Evolutionary conservation across 1,140 invertebrate species (phyloP).

Genomic region (Zaprionus africanus): DNA sequence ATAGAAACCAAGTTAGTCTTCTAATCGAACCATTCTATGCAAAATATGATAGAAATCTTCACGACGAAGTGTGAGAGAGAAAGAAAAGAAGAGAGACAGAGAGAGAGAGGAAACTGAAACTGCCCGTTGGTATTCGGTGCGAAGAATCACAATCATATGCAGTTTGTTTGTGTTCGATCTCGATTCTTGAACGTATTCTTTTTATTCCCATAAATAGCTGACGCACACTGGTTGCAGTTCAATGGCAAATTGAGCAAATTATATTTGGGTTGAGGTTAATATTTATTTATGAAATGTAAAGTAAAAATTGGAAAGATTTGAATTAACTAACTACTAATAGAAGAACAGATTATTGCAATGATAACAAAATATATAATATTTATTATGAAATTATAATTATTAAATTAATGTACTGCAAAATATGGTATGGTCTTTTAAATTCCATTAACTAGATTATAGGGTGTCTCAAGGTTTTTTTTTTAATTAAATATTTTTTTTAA

Average conservation of each 20-base stretch:
- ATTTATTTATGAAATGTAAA: too few relatives aligned
- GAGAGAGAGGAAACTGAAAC: neutral
- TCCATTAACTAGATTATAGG: too few relatives aligned
- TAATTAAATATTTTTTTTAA: too few relatives aligned
- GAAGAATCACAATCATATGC: constrained; percentile 72
- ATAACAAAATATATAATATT: too few relatives aligned
- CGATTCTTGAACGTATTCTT: constrained; percentile 3
- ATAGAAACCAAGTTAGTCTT: constrained; percentile 24
- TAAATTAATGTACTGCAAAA: too few relatives aligned
- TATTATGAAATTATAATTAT: too few relatives aligned
- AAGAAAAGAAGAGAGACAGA: neutral
- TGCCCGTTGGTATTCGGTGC: constrained; percentile 63
- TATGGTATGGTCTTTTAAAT: too few relatives aligned
- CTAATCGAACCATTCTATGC: constrained; percentile 74
- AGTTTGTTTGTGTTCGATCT: constrained; percentile 40
- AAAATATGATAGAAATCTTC: constrained; percentile 80
- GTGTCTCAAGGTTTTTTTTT: too few relatives aligned
- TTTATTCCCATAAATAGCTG: constrained; percentile 34
- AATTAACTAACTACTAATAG: too few relatives aligned
- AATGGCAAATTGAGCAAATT: neutral
- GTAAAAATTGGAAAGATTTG: too few relatives aligned
- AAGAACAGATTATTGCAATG: too few relatives aligned
- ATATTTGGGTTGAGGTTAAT: neutral
- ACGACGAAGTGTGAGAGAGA: neutral
- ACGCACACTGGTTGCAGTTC: constrained; percentile 25